phyloP scores from a whole-genome alignment of 2,888 invertebrate genomes.

The Aleiodes alternator region DNA sequence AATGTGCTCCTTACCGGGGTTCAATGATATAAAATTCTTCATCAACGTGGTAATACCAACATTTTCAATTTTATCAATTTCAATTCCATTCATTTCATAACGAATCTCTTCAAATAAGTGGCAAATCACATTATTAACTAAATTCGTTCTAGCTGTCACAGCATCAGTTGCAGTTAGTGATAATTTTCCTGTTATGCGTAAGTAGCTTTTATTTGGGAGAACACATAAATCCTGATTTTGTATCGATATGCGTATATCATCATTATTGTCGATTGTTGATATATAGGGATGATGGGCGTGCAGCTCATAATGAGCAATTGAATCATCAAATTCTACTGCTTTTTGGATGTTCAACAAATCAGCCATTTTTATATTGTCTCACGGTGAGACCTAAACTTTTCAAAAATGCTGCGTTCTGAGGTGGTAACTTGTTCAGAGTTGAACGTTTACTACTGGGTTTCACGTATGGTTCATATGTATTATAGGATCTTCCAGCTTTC shows the following conservation, averaged over 20 bases:
- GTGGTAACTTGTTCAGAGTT: neutral
- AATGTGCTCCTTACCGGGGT: neutral
- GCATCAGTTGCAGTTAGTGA: neutral
- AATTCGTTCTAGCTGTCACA: neutral
- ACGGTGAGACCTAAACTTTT: neutral
- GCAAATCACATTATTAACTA: neutral
- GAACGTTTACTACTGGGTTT: neutral
- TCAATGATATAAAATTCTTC: neutral
- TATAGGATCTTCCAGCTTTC: too few relatives aligned
- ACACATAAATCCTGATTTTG: conserved; percentile 23
- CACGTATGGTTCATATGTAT: neutral
- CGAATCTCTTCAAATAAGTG: conserved; percentile 1
- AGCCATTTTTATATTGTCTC: neutral
- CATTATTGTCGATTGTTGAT: neutral
- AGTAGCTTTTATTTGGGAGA: neutral
- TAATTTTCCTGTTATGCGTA: neutral
- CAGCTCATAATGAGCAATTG: conserved; percentile 7
- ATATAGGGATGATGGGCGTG: neutral
- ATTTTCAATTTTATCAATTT: conserved; percentile 7
- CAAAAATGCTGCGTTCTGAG: neutral
- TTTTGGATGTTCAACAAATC: too few relatives aligned
- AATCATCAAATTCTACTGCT: neutral
- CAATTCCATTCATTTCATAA: conserved; percentile 1
- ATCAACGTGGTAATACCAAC: conserved; percentile 2
- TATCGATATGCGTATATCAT: conserved; percentile 3